Evolutionary conservation across 2,797 vertebrate species (phyloP).

Genomic region (Takifugu rubripes): DNA sequence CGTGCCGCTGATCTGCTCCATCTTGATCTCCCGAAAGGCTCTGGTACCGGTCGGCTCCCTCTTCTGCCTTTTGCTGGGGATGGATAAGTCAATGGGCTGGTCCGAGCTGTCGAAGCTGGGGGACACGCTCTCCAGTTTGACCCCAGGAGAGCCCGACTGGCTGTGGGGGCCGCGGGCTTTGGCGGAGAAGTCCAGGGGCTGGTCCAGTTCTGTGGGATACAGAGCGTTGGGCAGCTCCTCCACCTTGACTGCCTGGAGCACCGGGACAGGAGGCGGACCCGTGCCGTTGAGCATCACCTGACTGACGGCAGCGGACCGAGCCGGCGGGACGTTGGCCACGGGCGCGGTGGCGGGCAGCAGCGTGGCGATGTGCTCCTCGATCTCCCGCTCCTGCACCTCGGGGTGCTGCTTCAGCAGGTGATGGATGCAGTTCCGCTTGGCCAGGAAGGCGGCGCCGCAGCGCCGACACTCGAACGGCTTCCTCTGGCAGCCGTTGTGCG

Average conservation of each 20-base stretch:
- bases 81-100: slow-evolving; percentile 89
- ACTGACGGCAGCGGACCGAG: background rate
- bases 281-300: slow-evolving; percentile 47
- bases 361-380: slow-evolving; percentile 86
- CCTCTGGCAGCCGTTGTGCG: slow-evolving; percentile 88
- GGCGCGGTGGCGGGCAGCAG: slow-evolving; percentile 65
- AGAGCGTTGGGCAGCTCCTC: slow-evolving; percentile 67
- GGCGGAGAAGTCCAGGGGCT: slow-evolving; percentile 90
- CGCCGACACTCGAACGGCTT: slow-evolving; percentile 94
- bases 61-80: slow-evolving; percentile 76
- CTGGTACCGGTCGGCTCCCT: slow-evolving; percentile 15
- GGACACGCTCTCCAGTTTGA: slow-evolving; percentile 82
- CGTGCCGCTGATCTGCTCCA: slow-evolving; percentile 58
- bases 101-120: slow-evolving; percentile 66
- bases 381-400: slow-evolving; percentile 88
- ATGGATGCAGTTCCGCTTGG: slow-evolving; percentile 94
- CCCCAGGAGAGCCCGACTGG: slow-evolving; percentile 68
- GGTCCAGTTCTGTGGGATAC: slow-evolving; percentile 77
- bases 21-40: slow-evolving; percentile 56
- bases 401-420: slow-evolving; percentile 95
- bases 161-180: slow-evolving; percentile 50
- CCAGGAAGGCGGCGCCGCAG: slow-evolving; percentile 88
- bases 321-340: background rate
- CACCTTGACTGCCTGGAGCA: slow-evolving; percentile 76
- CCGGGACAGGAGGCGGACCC: slow-evolving; percentile 46